Base-by-base conservation (phyloP, 1,140 invertebrate genomes). In the Zophobas morio region DNA sequence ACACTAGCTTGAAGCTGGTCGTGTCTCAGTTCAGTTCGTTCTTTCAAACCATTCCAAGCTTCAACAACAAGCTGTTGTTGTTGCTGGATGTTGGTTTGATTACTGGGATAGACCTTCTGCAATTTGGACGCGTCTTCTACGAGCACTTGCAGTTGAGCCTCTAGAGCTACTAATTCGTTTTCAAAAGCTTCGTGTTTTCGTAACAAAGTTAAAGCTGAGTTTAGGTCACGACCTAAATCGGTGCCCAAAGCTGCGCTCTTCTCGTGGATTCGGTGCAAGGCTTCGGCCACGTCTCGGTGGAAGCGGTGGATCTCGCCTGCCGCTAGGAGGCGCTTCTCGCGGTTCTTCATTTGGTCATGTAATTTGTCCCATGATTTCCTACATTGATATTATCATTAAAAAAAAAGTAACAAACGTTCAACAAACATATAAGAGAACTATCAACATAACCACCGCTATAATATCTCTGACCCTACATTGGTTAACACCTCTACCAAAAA, bases 301-400 rank as follows among this genome's bases (percentile, higher is more conserved):
- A 98, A 99, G 47, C 96, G 90, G 87, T 99, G 98, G 78, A 99
- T 97, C 87, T 99, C 96, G 32, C 96, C 97, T 2, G 98, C 98
- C 0, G 96, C 97, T 82, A 93, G 91, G 4, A 99, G 88, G 63
- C 96, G 93, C 75, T 94, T 91, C 79, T 96, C 95, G 6, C 97
- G 90, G 73, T 94, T 92, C 80, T 95, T 93, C 51, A 99, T 93
- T 81, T 96, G 91, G 40, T 96, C 93, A 46, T 98, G 87, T 0
- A 99, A 89, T 54, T 94, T 91, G 77, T 96, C 93, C 98, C 98
- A 99, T 1, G 93, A 92, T 81, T 94, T 91, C 32, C 94, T 95
- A 86, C 3, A 79, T 51, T 74, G 32, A 49, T 42, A 71, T 36
- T 60, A 60, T 39, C 63, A 74, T 56, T 39, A 66, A 66, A 42